Conservation (phyloP, 2,113 vertebrate species). For the Cinclus mexicanus region DNA sequence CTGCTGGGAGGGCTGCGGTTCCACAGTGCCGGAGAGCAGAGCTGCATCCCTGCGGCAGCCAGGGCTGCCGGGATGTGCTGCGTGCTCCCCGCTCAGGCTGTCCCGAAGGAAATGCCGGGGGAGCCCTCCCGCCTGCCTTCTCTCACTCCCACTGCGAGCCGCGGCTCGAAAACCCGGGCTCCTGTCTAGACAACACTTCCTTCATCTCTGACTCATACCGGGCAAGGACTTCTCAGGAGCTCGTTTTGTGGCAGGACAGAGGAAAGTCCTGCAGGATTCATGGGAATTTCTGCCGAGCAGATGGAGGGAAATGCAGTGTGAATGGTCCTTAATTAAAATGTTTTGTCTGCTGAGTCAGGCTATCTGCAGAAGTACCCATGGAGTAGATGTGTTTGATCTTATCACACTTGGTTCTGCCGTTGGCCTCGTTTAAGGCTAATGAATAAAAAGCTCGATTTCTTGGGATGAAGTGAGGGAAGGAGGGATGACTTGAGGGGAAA, state of each 20-base stretch:
- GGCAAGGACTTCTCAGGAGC: neutral
- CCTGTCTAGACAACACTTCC: conserved; percentile 25
- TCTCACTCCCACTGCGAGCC: neutral
- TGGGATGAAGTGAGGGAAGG: neutral
- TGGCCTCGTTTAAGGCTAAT: neutral
- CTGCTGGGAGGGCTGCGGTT: neutral
- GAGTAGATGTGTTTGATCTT: conserved; percentile 23
- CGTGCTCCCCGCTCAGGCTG: neutral
- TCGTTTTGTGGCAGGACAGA: neutral
- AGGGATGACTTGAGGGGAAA: conserved; percentile 23
- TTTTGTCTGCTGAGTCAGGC: conserved; percentile 33
- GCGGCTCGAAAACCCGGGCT: neutral
- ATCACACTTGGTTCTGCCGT: neutral
- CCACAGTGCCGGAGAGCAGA: accelerated
- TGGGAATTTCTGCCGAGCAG: neutral
- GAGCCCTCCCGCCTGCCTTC: neutral
- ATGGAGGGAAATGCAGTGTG: neutral
- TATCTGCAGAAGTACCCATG: neutral
- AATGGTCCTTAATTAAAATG: conserved; percentile 43
- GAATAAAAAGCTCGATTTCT: conserved; percentile 10
- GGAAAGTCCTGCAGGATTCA: conserved; percentile 4
- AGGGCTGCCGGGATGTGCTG: neutral
- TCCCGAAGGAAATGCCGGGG: neutral
- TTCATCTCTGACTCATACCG: neutral
- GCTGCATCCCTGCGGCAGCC: neutral